Conservation (phyloP, 2,113 vertebrate species). For the Ibidorhyncha struthersii region DNA sequence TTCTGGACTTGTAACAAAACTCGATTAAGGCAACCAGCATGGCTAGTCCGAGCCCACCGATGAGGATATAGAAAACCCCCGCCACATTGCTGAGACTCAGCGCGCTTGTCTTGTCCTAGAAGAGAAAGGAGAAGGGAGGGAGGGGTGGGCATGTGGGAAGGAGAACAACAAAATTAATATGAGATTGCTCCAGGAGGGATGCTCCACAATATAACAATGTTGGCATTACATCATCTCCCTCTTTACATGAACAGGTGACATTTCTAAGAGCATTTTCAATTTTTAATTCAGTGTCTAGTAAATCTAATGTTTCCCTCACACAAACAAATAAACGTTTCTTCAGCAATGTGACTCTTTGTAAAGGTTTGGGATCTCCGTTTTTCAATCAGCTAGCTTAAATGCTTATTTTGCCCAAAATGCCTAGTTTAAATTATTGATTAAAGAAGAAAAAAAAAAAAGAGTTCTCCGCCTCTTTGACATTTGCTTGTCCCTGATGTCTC, state of each 20-base stretch:
- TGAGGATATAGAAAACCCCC: constrained; percentile 99
- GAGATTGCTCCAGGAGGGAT: not conserved
- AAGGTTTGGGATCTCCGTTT: constrained; percentile 52
- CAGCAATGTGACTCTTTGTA: not conserved
- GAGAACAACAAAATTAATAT: constrained; percentile 68
- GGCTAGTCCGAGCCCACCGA: constrained; percentile 96
- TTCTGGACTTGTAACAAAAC: constrained; percentile 99
- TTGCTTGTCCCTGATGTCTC: constrained; percentile 41
- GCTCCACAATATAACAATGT: constrained; percentile 42
- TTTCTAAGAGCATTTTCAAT: constrained; percentile 36
- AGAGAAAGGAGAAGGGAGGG: constrained; percentile 54
- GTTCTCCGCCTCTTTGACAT: constrained; percentile 29
- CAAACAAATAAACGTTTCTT: constrained; percentile 46
- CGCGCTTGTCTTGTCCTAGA: constrained; percentile 97
- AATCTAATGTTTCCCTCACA: constrained; percentile 34
- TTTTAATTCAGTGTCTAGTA: constrained; percentile 20
- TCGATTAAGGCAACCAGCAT: constrained; percentile 99
- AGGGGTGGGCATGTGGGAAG: constrained; percentile 29
- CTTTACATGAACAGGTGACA: constrained; percentile 36
- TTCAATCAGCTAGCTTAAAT: constrained; percentile 16
- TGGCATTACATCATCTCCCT: constrained; percentile 51
- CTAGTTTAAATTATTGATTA: constrained; percentile 67
- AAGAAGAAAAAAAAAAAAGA: not conserved
- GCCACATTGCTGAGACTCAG: constrained; percentile 99
- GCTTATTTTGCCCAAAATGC: constrained; percentile 9